Percentiles rank a stretch among this genome's conserved stretches.
These are phyloP conservation scores for Cynoglossus semilaevis DNA, from an alignment of 2,113 vertebrate species.

Conservation along the genomic window DNA sequence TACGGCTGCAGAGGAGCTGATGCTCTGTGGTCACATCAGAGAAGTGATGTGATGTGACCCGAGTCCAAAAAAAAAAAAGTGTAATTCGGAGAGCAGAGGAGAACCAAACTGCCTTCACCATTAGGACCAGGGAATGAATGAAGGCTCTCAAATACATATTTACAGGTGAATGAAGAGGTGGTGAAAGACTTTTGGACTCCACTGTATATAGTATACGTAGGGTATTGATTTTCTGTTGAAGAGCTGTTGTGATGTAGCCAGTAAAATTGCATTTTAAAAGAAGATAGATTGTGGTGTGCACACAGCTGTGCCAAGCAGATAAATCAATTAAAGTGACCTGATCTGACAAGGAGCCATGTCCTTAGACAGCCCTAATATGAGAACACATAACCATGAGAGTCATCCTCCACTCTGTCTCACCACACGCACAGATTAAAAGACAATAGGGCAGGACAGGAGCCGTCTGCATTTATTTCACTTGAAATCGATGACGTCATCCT, in stretches of 20 bases:
- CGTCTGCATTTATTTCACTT: constrained; percentile 23
- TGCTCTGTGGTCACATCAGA: constrained; percentile 5
- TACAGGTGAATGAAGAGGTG: not conserved
- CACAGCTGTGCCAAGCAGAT: constrained; percentile 68
- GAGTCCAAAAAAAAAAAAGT: constrained; percentile 2
- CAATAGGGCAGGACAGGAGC: constrained; percentile 26
- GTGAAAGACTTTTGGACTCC: not conserved
- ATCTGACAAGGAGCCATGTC: constrained; percentile 68
- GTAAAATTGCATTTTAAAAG: constrained; percentile 73
- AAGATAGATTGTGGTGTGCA: constrained; percentile 66
- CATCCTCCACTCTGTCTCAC: constrained; percentile 29
- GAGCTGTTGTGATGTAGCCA: constrained; percentile 65
- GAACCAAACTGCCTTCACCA: constrained; percentile 1
- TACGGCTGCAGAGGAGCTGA: constrained; percentile 12
- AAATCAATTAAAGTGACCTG: constrained; percentile 77
- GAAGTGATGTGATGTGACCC: constrained; percentile 28
- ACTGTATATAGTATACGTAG: constrained; percentile 11
- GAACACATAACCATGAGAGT: constrained; percentile 44
- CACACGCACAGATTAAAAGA: constrained; percentile 29
- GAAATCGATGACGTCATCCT: not conserved
- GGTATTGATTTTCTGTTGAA: constrained; percentile 65
- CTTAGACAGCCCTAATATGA: constrained; percentile 61
- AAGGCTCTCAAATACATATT: constrained; percentile 2
- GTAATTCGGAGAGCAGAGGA: constrained; percentile 15
- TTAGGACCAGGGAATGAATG: not conserved